Evolutionary conservation across 2,113 vertebrate genomes (phyloP).

Genomic region (Chrysemys picta): DNA sequence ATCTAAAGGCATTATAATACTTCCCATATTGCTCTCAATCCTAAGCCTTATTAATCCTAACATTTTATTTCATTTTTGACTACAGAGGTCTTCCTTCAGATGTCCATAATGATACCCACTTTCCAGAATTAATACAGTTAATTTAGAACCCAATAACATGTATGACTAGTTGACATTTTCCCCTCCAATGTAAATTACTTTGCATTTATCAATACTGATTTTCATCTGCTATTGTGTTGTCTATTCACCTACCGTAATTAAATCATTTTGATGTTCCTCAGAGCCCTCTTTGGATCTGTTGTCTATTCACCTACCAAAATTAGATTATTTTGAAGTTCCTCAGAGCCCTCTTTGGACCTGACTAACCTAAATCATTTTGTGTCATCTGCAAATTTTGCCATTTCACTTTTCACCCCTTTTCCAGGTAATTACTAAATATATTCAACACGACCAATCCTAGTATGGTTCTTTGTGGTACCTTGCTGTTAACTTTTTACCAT

Average conservation of each 20-base stretch:
- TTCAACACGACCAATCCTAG: background rate
- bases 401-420: background rate
- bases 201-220: slow-evolving; percentile 50
- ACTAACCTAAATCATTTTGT: background rate
- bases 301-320: slow-evolving; percentile 27
- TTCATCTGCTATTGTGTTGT: slow-evolving; percentile 59
- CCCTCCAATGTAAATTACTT: slow-evolving; percentile 39
- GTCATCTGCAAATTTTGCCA: background rate
- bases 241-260: slow-evolving; percentile 47
- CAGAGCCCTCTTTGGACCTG: background rate
- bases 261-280: slow-evolving; percentile 25
- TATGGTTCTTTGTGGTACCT: background rate
- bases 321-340: slow-evolving; percentile 31
- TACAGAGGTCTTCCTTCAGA: slow-evolving; percentile 33
- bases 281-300: background rate
- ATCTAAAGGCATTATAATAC: background rate
- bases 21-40: slow-evolving; percentile 9
- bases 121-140: slow-evolving; percentile 57
- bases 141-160: slow-evolving; percentile 58
- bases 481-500: background rate
- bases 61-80: slow-evolving; percentile 49
- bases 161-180: slow-evolving; percentile 34
- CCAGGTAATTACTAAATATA: background rate
- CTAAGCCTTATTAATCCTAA: slow-evolving; percentile 31
- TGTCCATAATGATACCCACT: slow-evolving; percentile 16